These are phyloP conservation scores for Melanotaenia maccullochi DNA, from an alignment of 2,797 vertebrate genomes.

Conservation along the genomic window DNA sequence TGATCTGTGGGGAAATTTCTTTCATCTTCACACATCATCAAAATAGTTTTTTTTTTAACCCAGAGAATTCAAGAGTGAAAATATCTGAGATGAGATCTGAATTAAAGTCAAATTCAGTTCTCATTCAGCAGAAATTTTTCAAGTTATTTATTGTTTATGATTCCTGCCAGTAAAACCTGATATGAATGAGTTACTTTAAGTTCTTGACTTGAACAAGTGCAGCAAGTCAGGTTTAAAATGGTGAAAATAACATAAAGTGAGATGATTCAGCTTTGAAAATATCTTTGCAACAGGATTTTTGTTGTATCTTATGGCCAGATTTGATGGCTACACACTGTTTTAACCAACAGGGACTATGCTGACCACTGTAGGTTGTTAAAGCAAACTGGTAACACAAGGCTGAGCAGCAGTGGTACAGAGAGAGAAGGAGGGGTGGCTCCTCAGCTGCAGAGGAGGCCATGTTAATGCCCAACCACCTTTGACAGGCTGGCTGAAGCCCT, in stretches of 20 bases:
- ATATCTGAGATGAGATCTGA: background rate
- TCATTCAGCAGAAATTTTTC: background rate
- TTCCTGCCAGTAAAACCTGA: background rate
- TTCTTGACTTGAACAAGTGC: background rate
- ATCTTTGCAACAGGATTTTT: constrained; percentile 43
- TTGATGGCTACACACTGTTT: constrained; percentile 64
- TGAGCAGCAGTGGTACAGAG: constrained; percentile 52
- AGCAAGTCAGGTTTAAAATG: background rate
- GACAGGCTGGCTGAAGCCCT: constrained; percentile 53
- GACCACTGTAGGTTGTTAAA: constrained; percentile 63
- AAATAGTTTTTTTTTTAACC: constrained; percentile 4
- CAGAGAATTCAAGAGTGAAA: constrained; percentile 25
- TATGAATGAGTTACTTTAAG: background rate
- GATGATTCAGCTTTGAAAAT: background rate
- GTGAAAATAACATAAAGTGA: background rate
- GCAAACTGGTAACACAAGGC: constrained; percentile 70
- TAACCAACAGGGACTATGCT: constrained; percentile 49
- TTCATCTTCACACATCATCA: constrained; percentile 32
- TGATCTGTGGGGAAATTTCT: constrained; percentile 29
- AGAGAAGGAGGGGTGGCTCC: constrained; percentile 8
- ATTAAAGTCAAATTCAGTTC: background rate
- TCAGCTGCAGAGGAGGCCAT: constrained; percentile 52
- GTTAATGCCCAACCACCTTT: constrained; percentile 66
- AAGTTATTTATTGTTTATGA: background rate
- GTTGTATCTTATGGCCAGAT: constrained; percentile 52